Evolutionary conservation across 2,113 vertebrate species (phyloP).

Genomic region (Gallinago paraguaiae): DNA sequence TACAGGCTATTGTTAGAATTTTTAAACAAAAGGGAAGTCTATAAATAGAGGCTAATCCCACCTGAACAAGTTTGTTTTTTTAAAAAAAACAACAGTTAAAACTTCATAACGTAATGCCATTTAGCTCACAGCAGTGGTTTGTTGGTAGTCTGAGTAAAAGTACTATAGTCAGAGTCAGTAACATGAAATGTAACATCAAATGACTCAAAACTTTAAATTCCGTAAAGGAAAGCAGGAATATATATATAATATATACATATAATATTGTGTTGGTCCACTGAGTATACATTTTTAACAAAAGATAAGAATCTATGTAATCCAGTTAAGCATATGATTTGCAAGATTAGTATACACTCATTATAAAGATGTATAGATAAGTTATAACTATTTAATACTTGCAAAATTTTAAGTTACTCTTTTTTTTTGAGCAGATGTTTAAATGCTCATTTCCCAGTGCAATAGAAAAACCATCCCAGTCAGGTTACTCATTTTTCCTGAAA

Average conservation of each 20-base stretch:
- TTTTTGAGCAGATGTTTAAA: slow-evolving; percentile 72
- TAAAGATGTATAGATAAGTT: slow-evolving; percentile 75
- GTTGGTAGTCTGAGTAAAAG: slow-evolving; percentile 70
- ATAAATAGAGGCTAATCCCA: slow-evolving; percentile 76
- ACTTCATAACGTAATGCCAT: slow-evolving; percentile 74
- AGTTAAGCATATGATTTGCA: slow-evolving; percentile 75
- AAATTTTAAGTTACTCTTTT: slow-evolving; percentile 53
- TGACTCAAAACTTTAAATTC: slow-evolving; percentile 70
- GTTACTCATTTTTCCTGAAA: slow-evolving; percentile 69
- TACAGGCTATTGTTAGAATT: slow-evolving; percentile 86
- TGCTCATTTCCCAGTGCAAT: slow-evolving; percentile 79
- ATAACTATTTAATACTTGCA: slow-evolving; percentile 73
- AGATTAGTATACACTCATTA: slow-evolving; percentile 77
- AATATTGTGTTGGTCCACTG: slow-evolving; percentile 80
- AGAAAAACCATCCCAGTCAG: slow-evolving; percentile 66
- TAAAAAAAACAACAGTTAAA: slow-evolving; percentile 67
- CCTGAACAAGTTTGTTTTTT: slow-evolving; percentile 26
- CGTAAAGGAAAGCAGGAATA: slow-evolving; percentile 70
- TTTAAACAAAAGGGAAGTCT: slow-evolving; percentile 80
- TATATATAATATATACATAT: slow-evolving; percentile 81
- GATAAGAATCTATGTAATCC: slow-evolving; percentile 75
- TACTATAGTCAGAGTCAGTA: slow-evolving; percentile 70
- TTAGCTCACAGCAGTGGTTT: slow-evolving; percentile 77
- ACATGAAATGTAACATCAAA: slow-evolving; percentile 73
- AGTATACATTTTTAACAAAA: slow-evolving; percentile 79